Percentiles rank a stretch among this genome's conserved stretches.
phyloP scores from a whole-genome alignment of 2,888 invertebrate species.

The Pardosa pseudoannulata region DNA sequence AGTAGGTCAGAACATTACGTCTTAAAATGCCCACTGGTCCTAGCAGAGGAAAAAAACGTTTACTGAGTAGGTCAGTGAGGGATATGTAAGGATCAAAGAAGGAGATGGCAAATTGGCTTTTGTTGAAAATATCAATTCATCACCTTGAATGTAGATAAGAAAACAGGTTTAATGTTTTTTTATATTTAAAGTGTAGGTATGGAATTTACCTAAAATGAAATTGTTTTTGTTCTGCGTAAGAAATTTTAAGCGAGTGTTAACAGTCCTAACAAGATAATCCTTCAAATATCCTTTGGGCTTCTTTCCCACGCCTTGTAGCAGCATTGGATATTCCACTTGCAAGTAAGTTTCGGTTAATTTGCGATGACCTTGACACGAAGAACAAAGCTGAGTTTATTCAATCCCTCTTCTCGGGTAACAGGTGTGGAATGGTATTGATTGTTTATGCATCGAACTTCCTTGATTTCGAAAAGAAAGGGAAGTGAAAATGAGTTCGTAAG shows the following conservation, averaged over 20 bases:
- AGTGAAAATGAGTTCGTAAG: not conserved
- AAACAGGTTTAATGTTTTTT: not conserved
- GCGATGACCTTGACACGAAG: not conserved
- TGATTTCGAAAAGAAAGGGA: not conserved
- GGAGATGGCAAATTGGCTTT: not conserved
- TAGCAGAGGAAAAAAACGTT: not conserved
- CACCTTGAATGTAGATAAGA: not conserved
- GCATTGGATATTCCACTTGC: not conserved
- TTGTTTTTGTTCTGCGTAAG: not conserved
- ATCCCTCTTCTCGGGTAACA: not conserved
- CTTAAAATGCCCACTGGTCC: not conserved
- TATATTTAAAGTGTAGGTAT: not conserved
- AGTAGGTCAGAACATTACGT: not conserved
- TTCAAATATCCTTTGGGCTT: not conserved
- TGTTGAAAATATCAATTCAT: not conserved
- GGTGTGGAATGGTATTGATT: slow-evolving; percentile 2
- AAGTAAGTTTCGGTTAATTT: not conserved
- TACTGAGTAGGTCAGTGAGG: not conserved
- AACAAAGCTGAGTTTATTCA: not conserved
- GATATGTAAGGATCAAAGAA: not conserved
- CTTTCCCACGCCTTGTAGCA: not conserved
- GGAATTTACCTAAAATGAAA: not conserved
- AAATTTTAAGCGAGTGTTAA: not conserved
- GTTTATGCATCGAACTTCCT: not conserved
- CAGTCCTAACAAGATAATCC: not conserved